Base-by-base conservation (phyloP, 2,113 vertebrate genomes). In the Glareola pratincola region DNA sequence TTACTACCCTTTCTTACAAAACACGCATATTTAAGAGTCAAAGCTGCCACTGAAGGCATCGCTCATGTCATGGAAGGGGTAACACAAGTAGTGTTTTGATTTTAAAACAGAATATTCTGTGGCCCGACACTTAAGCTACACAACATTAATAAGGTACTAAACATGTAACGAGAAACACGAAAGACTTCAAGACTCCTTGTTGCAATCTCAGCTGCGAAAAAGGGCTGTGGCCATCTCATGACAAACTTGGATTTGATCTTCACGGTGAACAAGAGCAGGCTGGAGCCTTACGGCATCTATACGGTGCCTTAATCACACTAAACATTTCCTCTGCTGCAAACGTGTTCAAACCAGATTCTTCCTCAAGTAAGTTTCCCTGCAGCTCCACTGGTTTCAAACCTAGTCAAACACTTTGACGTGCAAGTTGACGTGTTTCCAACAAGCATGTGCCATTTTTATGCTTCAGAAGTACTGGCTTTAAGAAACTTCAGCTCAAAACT, bases 131-230 rank as follows among this genome's bases (percentile, higher is more conserved):
- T 67, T 22, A 74, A 77, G 34, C 29, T 27, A 73, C 37, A 30
- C 53, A 73, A 62, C 9, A 24, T 39, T 59, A 67, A 68, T 8
- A 51, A 76, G 23, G 43, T 20, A 59, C 50, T 51, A 50, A 24
- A 54, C 57, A 69, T 3, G 20, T 18, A 53, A n/a, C 16, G 43
- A 2, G 12, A 68, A 53, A 37, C 41, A 54, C 0, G 0, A 23
- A 77, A 81, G 51, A 29, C 19, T 29, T 77, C 29, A 19, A 83
- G 84, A 30, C 6, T 57, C 43, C 41, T 64, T 22, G 22, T 9
- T 68, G 54, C 53, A 47, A 27, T 32, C 34, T 36, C 29, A 45
- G 64, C 71, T 56, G 48, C 26, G 15, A 53, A 47, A 73, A 81
- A 37, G 11, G 39, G 72, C 54, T 41, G 67, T 12, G 73, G n/a